phyloP scores from a whole-genome alignment of 2,113 vertebrate genomes.

The Peromyscus californicus region DNA sequence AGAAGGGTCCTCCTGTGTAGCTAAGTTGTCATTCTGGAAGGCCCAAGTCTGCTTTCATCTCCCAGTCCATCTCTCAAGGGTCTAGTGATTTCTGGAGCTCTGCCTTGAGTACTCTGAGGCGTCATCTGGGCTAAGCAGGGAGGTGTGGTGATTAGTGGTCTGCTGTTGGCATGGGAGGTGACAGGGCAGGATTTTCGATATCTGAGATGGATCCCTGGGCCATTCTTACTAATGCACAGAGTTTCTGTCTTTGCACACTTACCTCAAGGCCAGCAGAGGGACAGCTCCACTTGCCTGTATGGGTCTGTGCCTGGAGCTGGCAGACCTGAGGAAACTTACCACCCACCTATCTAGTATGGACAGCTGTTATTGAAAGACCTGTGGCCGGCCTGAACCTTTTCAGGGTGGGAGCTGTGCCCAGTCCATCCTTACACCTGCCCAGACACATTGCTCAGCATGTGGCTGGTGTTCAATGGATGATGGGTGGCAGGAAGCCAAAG shows the following conservation, averaged over 20 bases:
- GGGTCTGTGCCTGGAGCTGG: neutral
- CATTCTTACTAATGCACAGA: neutral
- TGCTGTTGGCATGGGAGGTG: neutral
- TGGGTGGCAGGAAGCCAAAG: neutral
- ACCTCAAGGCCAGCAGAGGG: neutral
- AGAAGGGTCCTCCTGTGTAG: neutral
- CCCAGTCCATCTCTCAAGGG: accelerated
- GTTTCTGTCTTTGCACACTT: neutral
- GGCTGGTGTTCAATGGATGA: neutral
- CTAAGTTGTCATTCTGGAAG: neutral
- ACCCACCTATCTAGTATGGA: too few species aligned
- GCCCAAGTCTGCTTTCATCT: neutral
- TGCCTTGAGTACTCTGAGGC: neutral
- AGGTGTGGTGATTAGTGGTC: neutral
- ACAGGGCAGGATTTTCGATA: neutral
- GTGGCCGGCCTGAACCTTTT: neutral
- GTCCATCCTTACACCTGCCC: neutral
- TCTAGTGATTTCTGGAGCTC: neutral
- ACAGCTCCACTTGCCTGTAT: neutral
- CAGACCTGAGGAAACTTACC: neutral
- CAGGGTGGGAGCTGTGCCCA: neutral
- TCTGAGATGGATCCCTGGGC: neutral
- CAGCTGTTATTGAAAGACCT: neutral
- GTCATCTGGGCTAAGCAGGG: neutral
- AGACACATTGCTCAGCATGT: neutral